Evolutionary conservation across 2,113 vertebrate genomes (phyloP), one percentile per base, ranked within the genome.

Genomic region (Oreochromis aureus): DNA sequence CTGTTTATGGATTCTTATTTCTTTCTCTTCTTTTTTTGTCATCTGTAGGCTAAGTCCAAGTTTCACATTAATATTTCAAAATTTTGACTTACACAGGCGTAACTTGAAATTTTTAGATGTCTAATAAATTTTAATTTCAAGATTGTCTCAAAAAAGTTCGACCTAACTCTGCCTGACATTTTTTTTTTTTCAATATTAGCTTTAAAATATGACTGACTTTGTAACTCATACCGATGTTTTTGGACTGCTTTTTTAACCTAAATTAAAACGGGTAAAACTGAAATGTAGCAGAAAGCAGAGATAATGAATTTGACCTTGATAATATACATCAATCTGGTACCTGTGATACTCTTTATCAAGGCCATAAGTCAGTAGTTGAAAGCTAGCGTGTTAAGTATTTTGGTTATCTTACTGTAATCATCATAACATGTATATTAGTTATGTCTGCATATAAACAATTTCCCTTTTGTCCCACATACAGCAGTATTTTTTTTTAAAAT

Each of bases 401-500:
- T 48, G 41, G 24, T 63, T 30, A 54, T 69, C 61, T 22, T 66
- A n/a, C 34, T 39, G 19, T 66, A 66, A 66, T 66, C 34, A 66
- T 66, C 34, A 66, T 66, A 66, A 66, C 34, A 39, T 39, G 34
- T 13, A 66, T 66, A 66, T 39, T 66, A 39, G 11, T 58, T 27
- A 58, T 66, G 34, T 66, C 61, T 66, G 61, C 34, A 66, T 66
- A 39, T 66, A 39, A 66, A 39, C 34, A 7, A 66, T 66, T 36
- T 66, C 34, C 61, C 5, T 66, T 39, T 66, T 66, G 10, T 66
- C 34, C 61, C 19, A n/a, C 61, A 39, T 39, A 39, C 19, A 66
- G 61, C 10, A 5, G 34, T 66, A 13, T 3, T 66, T 66, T 12
- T 12, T 58, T 34, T 63, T 2, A 0, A 0, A 5, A 36, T n/a